phyloP scores from a whole-genome alignment of 1,140 invertebrate genomes.

The Magallana ariakensis region DNA sequence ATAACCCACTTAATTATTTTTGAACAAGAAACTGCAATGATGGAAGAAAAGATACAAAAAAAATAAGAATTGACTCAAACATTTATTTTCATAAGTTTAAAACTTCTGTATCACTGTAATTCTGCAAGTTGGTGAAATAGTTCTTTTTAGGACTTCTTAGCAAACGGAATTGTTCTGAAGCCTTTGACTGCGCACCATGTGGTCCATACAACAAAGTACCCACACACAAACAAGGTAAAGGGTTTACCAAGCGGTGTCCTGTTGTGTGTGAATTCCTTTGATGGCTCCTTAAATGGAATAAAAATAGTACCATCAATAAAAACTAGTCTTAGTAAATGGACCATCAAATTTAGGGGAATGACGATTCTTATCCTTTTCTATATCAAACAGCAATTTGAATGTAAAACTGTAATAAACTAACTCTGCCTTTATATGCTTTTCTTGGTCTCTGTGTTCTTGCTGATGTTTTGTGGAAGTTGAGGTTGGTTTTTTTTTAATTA shows the following conservation, averaged over 20 bases:
- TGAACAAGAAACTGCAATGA: too few species aligned
- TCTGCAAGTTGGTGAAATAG: neutral
- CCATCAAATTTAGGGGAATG: neutral
- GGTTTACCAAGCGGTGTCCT: neutral
- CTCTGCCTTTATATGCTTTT: too few species aligned
- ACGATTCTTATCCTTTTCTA: too few species aligned
- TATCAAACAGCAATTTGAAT: too few species aligned
- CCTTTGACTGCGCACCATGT: neutral
- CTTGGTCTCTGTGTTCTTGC: too few species aligned
- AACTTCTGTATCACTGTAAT: neutral
- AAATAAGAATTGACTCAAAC: neutral
- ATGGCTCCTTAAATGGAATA: neutral
- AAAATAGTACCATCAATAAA: neutral
- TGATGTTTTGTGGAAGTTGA: too few species aligned
- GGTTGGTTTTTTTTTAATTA: too few species aligned
- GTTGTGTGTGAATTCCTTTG: constrained; percentile 10
- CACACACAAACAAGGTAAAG: neutral
- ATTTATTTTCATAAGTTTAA: neutral
- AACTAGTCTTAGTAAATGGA: neutral
- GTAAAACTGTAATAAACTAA: too few species aligned
- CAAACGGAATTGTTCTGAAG: neutral
- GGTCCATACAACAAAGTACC: neutral
- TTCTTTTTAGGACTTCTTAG: neutral
- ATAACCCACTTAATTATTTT: too few species aligned
- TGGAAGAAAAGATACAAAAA: too few species aligned